Conservation (phyloP, 2,113 vertebrate species). For the Ptilonorhynchus violaceus region DNA sequence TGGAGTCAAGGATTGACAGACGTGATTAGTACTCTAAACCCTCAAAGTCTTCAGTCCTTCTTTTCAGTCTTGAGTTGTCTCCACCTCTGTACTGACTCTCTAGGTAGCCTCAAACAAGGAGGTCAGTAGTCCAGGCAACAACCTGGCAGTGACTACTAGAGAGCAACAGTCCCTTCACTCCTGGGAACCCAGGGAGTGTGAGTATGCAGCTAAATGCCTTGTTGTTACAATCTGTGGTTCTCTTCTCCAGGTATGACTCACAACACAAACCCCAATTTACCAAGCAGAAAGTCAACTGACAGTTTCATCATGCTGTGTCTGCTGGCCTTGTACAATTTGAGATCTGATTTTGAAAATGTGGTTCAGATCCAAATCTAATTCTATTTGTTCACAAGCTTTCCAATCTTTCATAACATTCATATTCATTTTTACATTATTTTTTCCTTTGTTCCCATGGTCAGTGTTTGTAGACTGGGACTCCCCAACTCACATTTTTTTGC, state of each 20-base stretch:
- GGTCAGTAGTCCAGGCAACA: neutral
- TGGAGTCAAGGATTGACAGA: neutral
- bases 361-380: neutral
- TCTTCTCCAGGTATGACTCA: neutral
- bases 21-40: neutral
- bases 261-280: neutral
- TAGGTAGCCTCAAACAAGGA: neutral
- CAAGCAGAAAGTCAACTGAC: neutral
- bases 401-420: neutral
- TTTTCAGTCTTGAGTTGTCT: neutral
- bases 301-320: neutral
- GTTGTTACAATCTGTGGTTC: neutral
- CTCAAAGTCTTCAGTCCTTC: neutral
- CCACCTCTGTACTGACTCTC: neutral
- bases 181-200: fast-evolving
- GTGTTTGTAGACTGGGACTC: neutral
- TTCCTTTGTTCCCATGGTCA: neutral
- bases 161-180: neutral
- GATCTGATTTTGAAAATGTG: neutral
- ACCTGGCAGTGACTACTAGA: neutral
- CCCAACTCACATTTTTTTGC: neutral
- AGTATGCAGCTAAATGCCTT: neutral
- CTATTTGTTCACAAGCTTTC: neutral
- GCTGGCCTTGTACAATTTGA: neutral
- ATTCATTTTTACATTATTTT: neutral